Evolutionary conservation across 2,888 invertebrate species (phyloP), one percentile per base, ranked within the genome.

Genomic region (Cremastobaeus sp.): DNA sequence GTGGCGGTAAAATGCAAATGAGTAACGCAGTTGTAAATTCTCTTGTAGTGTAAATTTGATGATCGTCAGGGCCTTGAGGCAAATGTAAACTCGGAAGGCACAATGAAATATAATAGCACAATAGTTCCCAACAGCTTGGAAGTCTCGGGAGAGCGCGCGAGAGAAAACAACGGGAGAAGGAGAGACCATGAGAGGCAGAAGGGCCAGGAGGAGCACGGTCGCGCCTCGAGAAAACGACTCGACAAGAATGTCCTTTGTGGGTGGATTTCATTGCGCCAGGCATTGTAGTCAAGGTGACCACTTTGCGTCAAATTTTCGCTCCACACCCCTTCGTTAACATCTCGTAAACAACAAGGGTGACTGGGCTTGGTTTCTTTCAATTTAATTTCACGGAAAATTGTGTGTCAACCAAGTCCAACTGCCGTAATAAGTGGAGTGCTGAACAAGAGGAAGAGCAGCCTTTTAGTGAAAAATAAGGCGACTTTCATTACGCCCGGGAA

Each of bases 221-320:
- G 57, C 62, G 64, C 72, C 60, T 66, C 65, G 43, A 62, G 47
- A 59, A 62, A 52, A 52, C 73, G 74, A 75, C 74, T 72, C 59
- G 62, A 65, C 77, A 74, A 65, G 77, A 78, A 77, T 78, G 76
- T 78, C 76, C 73, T 78, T 76, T 77, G 77, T 77, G 55, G 70
- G 60, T 69, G 74, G 59, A 76, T 70, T 71, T 57, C 57, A 57
- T 57, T 48, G 17, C 48, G 55, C 25, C 17, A 21, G 17, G 1
- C 47, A 41, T 47, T 66, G 45, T 37, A 18, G 25, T 43, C 32
- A 18, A 43, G 43, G 43, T 68, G 52, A 59, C 68, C 52, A 28
- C 3, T 43, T 48, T 11, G 32, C 48, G 37, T 54, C 21, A 20
- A 50, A 62, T 50, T 50, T 48, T 30, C 28, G 3, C 17, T 39